Percentiles rank a stretch among this genome's conserved stretches.
phyloP scores from a whole-genome alignment of 2,113 vertebrate genomes.

The Solea solea region DNA sequence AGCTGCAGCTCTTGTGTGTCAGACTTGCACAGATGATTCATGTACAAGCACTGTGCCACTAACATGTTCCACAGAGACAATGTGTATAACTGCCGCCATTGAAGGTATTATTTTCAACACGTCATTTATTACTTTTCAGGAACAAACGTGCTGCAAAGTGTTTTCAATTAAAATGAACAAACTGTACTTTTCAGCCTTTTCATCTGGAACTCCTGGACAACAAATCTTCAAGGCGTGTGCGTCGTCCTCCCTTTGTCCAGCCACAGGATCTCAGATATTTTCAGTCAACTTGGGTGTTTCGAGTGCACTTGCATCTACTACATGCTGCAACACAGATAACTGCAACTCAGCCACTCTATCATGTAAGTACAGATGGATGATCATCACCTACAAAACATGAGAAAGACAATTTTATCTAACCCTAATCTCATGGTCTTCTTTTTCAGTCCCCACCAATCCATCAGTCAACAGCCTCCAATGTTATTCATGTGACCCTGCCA shows the following conservation, averaged over 20 bases:
- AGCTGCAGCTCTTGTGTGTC: too few relatives aligned
- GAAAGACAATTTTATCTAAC: neutral
- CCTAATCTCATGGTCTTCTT: neutral
- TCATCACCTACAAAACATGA: neutral
- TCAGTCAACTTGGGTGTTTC: neutral
- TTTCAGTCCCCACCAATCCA: neutral
- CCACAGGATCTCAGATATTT: neutral
- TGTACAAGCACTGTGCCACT: too few relatives aligned
- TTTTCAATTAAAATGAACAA: neutral
- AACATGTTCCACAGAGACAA: too few relatives aligned
- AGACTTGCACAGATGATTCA: too few relatives aligned
- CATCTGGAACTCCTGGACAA: fast-evolving
- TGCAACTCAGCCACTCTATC: constrained; percentile 2
- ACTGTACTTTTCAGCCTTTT: neutral
- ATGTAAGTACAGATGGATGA: neutral
- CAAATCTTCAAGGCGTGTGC: constrained; percentile 8
- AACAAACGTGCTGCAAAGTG: too few relatives aligned
- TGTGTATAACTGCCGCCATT: too few relatives aligned
- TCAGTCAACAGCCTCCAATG: neutral
- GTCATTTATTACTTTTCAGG: too few relatives aligned
- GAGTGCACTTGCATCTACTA: neutral
- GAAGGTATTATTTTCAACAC: too few relatives aligned
- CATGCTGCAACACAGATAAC: constrained; percentile 7
- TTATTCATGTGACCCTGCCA: neutral
- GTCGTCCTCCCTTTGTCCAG: neutral